phyloP scores from a whole-genome alignment of 2,113 vertebrate genomes.

The Podiceps cristatus region DNA sequence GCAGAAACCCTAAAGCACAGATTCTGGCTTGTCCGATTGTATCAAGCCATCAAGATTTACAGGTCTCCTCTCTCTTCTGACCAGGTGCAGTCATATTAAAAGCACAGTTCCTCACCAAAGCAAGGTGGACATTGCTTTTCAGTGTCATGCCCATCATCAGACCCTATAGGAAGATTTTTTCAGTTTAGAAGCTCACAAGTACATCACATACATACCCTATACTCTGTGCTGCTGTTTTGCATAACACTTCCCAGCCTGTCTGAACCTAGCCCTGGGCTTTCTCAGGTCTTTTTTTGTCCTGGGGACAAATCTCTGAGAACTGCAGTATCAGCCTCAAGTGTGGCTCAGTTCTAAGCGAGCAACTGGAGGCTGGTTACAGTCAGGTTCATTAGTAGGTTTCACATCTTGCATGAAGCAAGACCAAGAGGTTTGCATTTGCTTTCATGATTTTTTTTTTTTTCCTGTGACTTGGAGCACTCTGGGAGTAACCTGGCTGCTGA shows the following conservation, averaged over 20 bases:
- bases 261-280: background rate
- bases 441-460: background rate
- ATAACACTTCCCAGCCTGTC: background rate
- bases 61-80: background rate
- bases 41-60: background rate
- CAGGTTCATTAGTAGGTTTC: conserved; percentile 2
- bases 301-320: background rate
- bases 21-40: background rate
- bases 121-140: background rate
- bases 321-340: background rate
- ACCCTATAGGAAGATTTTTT: background rate
- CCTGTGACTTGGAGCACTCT: background rate
- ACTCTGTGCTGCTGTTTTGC: background rate
- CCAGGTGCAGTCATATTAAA: background rate
- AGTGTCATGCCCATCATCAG: background rate
- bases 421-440: background rate
- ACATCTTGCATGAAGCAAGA: background rate
- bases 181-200: background rate
- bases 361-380: background rate
- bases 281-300: background rate
- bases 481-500: background rate
- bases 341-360: background rate
- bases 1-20: background rate
- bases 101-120: background rate
- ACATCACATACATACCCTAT: background rate